Evolutionary conservation across 2,888 invertebrate species (phyloP).

Genomic region (Melipona bicolor): DNA sequence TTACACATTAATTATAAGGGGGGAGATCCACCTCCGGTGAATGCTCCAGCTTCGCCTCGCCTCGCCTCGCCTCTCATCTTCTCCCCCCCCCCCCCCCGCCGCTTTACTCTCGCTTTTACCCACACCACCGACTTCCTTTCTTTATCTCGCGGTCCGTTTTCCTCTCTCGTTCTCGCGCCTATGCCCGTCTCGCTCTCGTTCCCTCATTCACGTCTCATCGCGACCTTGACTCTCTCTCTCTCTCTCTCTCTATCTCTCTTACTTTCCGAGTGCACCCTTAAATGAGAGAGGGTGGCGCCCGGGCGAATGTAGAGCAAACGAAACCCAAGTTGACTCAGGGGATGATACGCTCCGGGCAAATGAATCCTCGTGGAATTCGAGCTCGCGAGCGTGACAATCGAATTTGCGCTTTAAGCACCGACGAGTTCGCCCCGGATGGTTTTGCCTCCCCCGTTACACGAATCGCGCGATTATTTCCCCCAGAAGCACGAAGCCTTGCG

Average conservation of each 20-base stretch:
- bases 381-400: constrained; percentile 26
- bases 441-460: neutral
- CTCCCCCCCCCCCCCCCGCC: constrained; percentile 5
- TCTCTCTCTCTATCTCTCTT: too few species aligned
- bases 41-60: constrained; percentile 50
- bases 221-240: constrained; percentile 62
- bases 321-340: constrained; percentile 50
- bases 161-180: constrained; percentile 49
- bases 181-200: constrained; percentile 69
- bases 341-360: constrained; percentile 49
- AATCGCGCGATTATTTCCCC: neutral
- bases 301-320: constrained; percentile 70
- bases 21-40: constrained; percentile 63
- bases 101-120: constrained; percentile 71
- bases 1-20: constrained; percentile 84
- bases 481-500: neutral
- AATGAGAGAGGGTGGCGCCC: constrained; percentile 75
- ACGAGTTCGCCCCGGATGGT: neutral
- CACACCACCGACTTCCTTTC: constrained; percentile 39
- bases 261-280: constrained; percentile 67
- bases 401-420: constrained; percentile 19
- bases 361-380: constrained; percentile 42
- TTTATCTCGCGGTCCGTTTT: constrained; percentile 66
- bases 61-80: constrained; percentile 59
- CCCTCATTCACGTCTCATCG: constrained; percentile 75